Conservation (phyloP, 2,797 vertebrate genomes). For the Cheirogaleus major region DNA sequence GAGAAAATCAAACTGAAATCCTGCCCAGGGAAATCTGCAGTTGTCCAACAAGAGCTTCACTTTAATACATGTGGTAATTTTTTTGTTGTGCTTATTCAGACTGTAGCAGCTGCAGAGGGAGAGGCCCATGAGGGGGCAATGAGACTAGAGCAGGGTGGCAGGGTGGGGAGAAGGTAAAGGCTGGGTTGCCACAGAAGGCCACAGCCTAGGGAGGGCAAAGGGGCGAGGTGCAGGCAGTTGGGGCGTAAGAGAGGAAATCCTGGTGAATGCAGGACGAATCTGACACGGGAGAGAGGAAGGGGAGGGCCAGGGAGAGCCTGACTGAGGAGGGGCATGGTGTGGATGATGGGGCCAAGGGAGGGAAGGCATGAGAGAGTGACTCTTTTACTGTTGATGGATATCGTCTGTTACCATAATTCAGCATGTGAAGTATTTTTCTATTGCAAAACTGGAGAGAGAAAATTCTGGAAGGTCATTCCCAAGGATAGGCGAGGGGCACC, state of each 20-base stretch:
- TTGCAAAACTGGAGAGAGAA: constrained; percentile 51
- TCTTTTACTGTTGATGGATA: constrained; percentile 44
- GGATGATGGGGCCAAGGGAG: background rate
- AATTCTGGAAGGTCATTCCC: constrained; percentile 62
- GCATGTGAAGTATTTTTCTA: constrained; percentile 48
- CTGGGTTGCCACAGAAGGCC: background rate
- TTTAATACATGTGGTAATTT: constrained; percentile 67
- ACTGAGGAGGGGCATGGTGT: background rate
- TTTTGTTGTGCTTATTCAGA: constrained; percentile 62
- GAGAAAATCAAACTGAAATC: constrained; percentile 73
- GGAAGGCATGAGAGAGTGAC: background rate
- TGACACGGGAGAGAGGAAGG: background rate
- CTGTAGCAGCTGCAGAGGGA: constrained; percentile 63
- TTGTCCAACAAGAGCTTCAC: constrained; percentile 68
- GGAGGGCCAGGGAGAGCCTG: background rate
- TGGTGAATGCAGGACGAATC: background rate
- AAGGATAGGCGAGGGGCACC: constrained; percentile 39
- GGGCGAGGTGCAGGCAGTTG: background rate
- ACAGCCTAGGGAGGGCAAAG: background rate
- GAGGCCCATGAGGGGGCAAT: constrained; percentile 43
- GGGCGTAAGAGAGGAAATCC: background rate
- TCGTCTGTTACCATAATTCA: constrained; percentile 50
- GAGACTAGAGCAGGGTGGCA: background rate
- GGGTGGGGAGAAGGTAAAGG: constrained; percentile 24
- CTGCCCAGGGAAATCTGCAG: constrained; percentile 60